Evolutionary conservation across 2,888 invertebrate species (phyloP).

Genomic region (Cheilosia pagana): DNA sequence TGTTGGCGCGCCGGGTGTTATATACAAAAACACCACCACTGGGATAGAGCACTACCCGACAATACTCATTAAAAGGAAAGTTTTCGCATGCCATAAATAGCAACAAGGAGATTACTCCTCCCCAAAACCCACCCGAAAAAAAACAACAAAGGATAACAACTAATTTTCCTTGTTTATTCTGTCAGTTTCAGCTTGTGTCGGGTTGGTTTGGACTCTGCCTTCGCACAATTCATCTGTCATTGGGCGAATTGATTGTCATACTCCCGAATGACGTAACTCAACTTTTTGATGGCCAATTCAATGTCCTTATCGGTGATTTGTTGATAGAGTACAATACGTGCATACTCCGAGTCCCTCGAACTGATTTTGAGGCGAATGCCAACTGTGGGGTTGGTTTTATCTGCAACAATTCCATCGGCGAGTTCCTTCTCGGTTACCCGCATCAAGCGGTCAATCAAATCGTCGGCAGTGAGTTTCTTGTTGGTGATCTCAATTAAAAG

Average conservation of each 20-base stretch:
- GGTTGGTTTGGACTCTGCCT: background rate
- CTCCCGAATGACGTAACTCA: conserved; percentile 88
- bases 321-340: conserved; percentile 89
- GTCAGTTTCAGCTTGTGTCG: conserved; percentile 29
- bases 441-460: conserved; percentile 85
- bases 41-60: conserved; percentile 42
- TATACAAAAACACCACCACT: conserved; percentile 24
- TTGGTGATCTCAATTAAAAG: conserved; percentile 87
- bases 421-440: conserved; percentile 84
- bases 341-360: conserved; percentile 85
- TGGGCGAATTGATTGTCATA: conserved; percentile 82
- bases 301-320: conserved; percentile 89
- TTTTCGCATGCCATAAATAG: conserved; percentile 69
- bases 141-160: conserved; percentile 58
- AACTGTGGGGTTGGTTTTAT: conserved; percentile 76
- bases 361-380: conserved; percentile 86
- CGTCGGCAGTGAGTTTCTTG: conserved; percentile 84
- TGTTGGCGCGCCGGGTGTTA: conserved; percentile 33
- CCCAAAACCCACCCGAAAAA: too few species aligned
- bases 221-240: conserved; percentile 53
- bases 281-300: conserved; percentile 88
- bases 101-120: conserved; percentile 43
- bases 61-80: conserved; percentile 61
- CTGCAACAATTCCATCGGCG: conserved; percentile 84
- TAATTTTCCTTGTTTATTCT: conserved; percentile 67